Evolutionary conservation across 2,113 vertebrate species (phyloP).

Genomic region (Ursus arctos): DNA sequence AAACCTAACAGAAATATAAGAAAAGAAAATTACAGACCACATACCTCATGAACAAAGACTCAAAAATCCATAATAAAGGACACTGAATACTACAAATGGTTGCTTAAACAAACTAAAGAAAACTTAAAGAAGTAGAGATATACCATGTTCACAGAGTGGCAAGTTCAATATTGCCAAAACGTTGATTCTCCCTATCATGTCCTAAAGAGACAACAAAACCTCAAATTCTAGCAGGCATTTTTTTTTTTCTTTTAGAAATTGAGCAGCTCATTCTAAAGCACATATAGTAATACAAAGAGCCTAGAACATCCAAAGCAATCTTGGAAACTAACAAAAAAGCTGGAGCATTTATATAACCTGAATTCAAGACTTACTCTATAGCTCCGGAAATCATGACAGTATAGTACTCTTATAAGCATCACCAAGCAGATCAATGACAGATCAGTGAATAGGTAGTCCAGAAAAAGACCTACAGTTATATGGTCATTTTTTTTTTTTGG

Average conservation of each 20-base stretch:
- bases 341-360: background rate
- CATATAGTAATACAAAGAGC: background rate
- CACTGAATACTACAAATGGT: background rate
- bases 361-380: background rate
- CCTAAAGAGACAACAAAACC: conserved; percentile 3
- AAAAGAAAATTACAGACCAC: background rate
- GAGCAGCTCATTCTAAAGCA: background rate
- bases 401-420: background rate
- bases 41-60: background rate
- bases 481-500: background rate
- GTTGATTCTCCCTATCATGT: background rate
- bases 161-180: background rate
- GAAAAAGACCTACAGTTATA: background rate
- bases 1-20: background rate
- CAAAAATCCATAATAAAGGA: background rate
- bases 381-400: background rate
- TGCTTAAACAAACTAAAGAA: background rate
- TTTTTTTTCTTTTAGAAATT: background rate
- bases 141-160: background rate
- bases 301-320: background rate
- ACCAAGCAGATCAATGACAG: background rate
- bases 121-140: background rate
- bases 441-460: background rate
- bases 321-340: background rate
- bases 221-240: background rate